Percentiles rank a stretch among this genome's conserved stretches.
phyloP scores from a whole-genome alignment of 2,797 vertebrate genomes.

The Sebastes matsubarae region DNA sequence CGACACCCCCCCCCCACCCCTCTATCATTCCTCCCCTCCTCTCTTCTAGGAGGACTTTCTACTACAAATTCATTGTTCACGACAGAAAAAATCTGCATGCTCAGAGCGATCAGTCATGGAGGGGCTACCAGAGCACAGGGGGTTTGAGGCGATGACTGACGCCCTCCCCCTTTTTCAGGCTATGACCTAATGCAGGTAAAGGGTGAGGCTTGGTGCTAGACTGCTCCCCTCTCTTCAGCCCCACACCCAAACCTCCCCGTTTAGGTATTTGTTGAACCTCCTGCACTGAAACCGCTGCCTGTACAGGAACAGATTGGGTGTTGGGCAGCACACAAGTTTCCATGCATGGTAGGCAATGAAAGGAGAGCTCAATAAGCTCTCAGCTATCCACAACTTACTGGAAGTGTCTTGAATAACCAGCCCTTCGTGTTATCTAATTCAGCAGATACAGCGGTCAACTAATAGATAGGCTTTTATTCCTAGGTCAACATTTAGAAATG shows the following conservation, averaged over 20 bases:
- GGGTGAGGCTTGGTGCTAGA: conserved; percentile 25
- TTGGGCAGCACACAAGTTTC: conserved; percentile 60
- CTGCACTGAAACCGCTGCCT: conserved; percentile 58
- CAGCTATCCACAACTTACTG: conserved; percentile 24
- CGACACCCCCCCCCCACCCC: conserved; percentile 62
- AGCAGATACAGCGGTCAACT: background rate
- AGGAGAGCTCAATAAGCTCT: conserved; percentile 34
- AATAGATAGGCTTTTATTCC: background rate
- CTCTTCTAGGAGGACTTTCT: conserved; percentile 15
- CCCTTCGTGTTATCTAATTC: background rate
- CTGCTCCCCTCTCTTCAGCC: conserved; percentile 35
- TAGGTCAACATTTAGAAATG: conserved; percentile 17
- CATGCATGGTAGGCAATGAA: conserved; percentile 54
- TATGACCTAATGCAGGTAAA: conserved; percentile 71
- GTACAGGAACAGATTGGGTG: conserved; percentile 35
- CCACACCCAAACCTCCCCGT: conserved; percentile 50
- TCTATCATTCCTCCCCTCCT: conserved; percentile 30
- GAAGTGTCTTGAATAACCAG: conserved; percentile 16
- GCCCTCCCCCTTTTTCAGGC: conserved; percentile 33
- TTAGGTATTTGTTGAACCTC: conserved; percentile 67
- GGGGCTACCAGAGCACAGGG: conserved; percentile 10
- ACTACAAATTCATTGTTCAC: conserved; percentile 48
- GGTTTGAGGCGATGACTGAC: conserved; percentile 42
- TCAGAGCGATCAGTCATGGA: conserved; percentile 41
- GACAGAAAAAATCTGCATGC: conserved; percentile 49